Conservation (phyloP, 2,113 vertebrate genomes). For the Micromys minutus region DNA sequence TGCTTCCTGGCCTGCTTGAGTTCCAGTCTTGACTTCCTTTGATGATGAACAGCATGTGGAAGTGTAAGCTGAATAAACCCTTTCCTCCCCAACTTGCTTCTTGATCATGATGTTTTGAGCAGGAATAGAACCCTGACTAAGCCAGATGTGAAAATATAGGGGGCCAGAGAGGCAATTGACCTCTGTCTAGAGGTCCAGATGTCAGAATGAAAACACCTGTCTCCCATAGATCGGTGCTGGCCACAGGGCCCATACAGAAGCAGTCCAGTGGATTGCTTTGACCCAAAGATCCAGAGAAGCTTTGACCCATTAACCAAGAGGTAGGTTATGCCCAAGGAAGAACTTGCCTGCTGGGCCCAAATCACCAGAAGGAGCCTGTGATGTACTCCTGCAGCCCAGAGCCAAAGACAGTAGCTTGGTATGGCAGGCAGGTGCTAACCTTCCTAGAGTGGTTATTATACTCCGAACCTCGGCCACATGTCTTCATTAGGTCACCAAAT, state of each 20-base stretch:
- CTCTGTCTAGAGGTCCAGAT: background rate
- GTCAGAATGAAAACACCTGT: background rate
- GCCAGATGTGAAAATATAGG: too few relatives aligned
- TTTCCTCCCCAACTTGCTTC: too few relatives aligned
- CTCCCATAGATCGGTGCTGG: background rate
- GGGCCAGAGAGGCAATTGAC: too few relatives aligned
- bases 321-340: fast-evolving
- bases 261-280: fast-evolving
- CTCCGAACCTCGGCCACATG: background rate
- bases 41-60: too few relatives aligned
- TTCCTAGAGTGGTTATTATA: background rate
- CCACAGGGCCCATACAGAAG: background rate
- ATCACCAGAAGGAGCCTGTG: fast-evolving
- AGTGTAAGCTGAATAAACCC: too few relatives aligned
- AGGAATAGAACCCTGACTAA: too few relatives aligned
- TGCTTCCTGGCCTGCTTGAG: too few relatives aligned
- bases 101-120: too few relatives aligned
- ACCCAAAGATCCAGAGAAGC: background rate
- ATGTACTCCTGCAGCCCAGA: fast-evolving
- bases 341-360: fast-evolving
- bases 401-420: fast-evolving
- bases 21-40: too few relatives aligned
- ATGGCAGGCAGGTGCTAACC: background rate
- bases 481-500: conserved; percentile 76
- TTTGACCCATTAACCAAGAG: fast-evolving